Conservation (phyloP, 2,888 invertebrate genomes). For the Melolontha melolontha region DNA sequence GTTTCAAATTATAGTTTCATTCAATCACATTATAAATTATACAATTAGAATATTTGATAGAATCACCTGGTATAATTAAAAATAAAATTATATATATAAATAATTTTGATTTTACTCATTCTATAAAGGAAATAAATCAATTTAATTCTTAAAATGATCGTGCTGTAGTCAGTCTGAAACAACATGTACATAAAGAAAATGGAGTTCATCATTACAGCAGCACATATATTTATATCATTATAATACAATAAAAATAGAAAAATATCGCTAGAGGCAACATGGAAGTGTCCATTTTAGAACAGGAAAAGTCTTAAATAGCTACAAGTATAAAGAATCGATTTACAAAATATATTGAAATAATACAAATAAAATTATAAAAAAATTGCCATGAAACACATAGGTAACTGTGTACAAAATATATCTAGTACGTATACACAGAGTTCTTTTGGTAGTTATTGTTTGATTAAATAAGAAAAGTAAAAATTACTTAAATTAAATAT, state of each 20-base stretch:
- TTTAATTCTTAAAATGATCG: slow-evolving; percentile 37
- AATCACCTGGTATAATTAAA: slow-evolving; percentile 1
- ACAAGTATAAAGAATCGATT: slow-evolving; percentile 4
- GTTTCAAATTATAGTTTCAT: too few relatives aligned
- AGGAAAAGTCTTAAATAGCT: slow-evolving; percentile 9
- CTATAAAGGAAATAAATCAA: slow-evolving; percentile 28
- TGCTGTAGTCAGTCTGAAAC: slow-evolving; percentile 24
- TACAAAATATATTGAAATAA: not conserved
- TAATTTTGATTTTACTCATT: slow-evolving; percentile 43
- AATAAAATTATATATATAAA: slow-evolving; percentile 24
- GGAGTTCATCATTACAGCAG: slow-evolving; percentile 30
- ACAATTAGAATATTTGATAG: not conserved
- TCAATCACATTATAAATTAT: not conserved
- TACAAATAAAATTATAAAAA: slow-evolving; percentile 6
- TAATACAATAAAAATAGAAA: slow-evolving; percentile 39
- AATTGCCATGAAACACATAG: not conserved
- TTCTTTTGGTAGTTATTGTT: not conserved
- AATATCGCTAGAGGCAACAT: slow-evolving; percentile 26
- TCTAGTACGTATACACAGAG: slow-evolving; percentile 1
- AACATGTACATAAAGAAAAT: slow-evolving; percentile 32
- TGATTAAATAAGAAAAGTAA: not conserved
- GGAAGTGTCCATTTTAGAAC: slow-evolving; percentile 16
- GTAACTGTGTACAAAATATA: not conserved
- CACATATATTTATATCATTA: slow-evolving; percentile 25
- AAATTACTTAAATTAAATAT: too few relatives aligned